phyloP scores from a whole-genome alignment of 2,888 invertebrate species.

The Hypolimnas misippus region DNA sequence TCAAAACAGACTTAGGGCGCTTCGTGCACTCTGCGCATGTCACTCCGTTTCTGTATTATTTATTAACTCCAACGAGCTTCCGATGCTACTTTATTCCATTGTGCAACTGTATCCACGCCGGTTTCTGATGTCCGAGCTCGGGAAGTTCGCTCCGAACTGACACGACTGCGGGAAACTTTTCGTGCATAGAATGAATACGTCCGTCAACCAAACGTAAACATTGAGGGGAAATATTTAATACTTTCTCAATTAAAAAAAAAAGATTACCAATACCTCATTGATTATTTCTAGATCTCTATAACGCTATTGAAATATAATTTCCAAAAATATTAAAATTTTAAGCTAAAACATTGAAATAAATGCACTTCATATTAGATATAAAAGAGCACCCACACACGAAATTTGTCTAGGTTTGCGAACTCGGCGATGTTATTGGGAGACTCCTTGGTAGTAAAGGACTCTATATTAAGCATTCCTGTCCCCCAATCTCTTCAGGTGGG shows the following conservation, averaged over 20 bases:
- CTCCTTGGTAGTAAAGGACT: conserved; percentile 79
- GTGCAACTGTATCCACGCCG: conserved; percentile 73
- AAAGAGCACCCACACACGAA: conserved; percentile 51
- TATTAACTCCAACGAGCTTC: conserved; percentile 83
- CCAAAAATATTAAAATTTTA: neutral
- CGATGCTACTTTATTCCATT: conserved; percentile 83
- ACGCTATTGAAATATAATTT: neutral
- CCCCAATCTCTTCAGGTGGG: conserved; percentile 80
- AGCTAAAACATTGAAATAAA: conserved; percentile 16
- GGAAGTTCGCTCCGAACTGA: conserved; percentile 74
- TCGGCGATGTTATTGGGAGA: conserved; percentile 77
- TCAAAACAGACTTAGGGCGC: conserved; percentile 77
- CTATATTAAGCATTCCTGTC: conserved; percentile 82
- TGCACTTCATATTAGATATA: conserved; percentile 39
- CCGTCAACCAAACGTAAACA: conserved; percentile 79
- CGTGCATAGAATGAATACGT: conserved; percentile 80
- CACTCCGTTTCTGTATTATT: conserved; percentile 80
- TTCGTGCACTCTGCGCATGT: conserved; percentile 77
- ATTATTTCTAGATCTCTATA: neutral
- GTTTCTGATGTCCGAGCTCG: conserved; percentile 76
- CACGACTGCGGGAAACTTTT: conserved; percentile 77
- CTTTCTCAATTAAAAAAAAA: conserved; percentile 41
- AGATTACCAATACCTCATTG: conserved; percentile 10
- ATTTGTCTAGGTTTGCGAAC: conserved; percentile 57
- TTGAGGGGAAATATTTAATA: conserved; percentile 66